Conservation (phyloP, 2,113 vertebrate genomes). For the Chauna torquata region DNA sequence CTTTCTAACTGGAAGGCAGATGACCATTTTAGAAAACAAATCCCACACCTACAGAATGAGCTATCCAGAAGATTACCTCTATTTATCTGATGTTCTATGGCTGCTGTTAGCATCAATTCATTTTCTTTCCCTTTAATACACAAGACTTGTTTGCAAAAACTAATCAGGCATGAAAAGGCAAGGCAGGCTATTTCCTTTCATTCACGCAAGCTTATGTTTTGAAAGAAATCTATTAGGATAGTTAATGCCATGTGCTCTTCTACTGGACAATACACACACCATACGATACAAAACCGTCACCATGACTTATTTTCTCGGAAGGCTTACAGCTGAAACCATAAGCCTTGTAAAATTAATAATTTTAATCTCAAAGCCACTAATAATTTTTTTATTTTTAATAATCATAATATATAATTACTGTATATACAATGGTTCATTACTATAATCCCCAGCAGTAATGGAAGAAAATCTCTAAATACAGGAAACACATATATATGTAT, state of each 20-base stretch:
- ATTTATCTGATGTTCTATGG: neutral
- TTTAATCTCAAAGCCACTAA: neutral
- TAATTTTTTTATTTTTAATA: neutral
- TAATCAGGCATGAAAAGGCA: conserved; percentile 2
- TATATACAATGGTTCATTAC: neutral
- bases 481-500: neutral
- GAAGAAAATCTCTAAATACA: neutral
- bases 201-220: neutral
- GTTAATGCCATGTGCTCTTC: neutral
- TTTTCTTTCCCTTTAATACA: neutral
- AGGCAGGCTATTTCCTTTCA: neutral
- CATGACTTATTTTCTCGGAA: neutral
- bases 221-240: neutral
- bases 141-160: conserved; percentile 38
- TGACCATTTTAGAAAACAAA: neutral
- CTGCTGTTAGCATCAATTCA: neutral
- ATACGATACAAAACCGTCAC: neutral
- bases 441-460: neutral
- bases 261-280: neutral
- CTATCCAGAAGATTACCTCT: neutral
- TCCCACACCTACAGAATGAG: neutral
- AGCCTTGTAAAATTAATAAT: neutral
- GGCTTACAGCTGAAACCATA: neutral
- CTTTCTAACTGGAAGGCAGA: neutral
- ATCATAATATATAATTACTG: neutral